These are phyloP conservation scores for Eupeodes corollae DNA, from an alignment of 1,140 invertebrate species.

Conservation along the genomic window DNA sequence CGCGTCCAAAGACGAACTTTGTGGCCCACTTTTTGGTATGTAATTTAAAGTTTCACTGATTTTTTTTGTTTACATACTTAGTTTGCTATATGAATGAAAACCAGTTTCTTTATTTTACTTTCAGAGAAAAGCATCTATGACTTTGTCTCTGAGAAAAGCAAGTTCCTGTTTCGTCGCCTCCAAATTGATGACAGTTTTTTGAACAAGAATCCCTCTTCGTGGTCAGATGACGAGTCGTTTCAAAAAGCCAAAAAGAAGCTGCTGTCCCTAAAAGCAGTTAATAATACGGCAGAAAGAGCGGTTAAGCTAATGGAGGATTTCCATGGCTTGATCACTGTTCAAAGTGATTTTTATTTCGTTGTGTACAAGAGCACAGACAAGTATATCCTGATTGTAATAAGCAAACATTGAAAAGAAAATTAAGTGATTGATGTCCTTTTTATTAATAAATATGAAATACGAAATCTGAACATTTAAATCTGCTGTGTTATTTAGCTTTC, in stretches of 20 bases:
- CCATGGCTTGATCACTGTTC: constrained; percentile 15
- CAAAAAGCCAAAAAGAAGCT: constrained; percentile 2
- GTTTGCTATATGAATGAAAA: background rate
- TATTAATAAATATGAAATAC: background rate
- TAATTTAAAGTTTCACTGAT: background rate
- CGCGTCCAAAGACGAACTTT: constrained; percentile 2
- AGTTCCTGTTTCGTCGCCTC: background rate
- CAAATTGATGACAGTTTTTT: constrained; percentile 5
- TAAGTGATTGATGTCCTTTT: background rate
- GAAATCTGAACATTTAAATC: too few relatives aligned
- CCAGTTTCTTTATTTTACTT: background rate
- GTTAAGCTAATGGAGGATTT: constrained; percentile 26
- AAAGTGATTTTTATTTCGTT: constrained; percentile 11
- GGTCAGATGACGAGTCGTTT: background rate
- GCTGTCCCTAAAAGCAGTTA: constrained; percentile 13
- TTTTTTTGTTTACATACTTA: background rate
- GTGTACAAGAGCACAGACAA: constrained; percentile 11
- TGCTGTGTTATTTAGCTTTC: background rate
- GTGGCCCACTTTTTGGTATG: background rate
- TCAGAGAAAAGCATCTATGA: background rate
- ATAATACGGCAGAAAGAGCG: constrained; percentile 25
- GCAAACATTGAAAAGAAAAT: constrained; percentile 10
- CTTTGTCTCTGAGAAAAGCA: background rate
- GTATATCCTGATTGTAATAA: constrained; percentile 12
- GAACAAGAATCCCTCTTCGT: background rate